Evolutionary conservation across 2,797 vertebrate genomes (phyloP).

Genomic region (Sarcophilus harrisii): DNA sequence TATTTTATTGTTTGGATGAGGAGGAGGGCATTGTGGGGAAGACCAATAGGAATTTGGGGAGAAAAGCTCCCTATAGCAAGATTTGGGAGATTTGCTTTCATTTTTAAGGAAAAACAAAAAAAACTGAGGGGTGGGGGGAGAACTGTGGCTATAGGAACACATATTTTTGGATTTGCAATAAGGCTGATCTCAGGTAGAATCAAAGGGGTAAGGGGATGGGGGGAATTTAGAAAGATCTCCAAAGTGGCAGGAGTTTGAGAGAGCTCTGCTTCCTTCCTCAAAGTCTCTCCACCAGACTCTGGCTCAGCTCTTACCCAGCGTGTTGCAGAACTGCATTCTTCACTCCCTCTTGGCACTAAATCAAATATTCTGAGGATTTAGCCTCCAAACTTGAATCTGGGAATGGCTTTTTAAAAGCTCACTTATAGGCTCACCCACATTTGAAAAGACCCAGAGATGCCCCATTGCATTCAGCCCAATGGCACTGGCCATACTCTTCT

Average conservation of each 20-base stretch:
- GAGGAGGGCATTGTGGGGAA: not conserved
- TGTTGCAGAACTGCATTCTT: not conserved
- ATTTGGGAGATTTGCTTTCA: not conserved
- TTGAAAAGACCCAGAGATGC: conserved; percentile 7
- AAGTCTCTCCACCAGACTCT: not conserved
- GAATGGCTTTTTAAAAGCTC: not conserved
- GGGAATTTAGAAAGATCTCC: not conserved
- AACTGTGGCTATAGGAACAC: not conserved
- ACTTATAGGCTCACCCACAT: not conserved
- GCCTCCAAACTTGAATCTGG: not conserved
- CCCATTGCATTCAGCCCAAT: not conserved
- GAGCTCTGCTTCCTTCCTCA: not conserved
- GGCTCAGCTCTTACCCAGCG: fast-evolving
- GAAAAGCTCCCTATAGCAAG: not conserved
- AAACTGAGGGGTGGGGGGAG: not conserved
- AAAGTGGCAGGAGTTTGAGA: not conserved
- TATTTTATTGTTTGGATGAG: not conserved
- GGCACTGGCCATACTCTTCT: not conserved
- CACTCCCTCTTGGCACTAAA: not conserved
- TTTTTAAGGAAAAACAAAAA: not conserved
- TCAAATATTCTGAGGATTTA: not conserved
- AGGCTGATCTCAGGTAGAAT: not conserved
- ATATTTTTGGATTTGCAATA: not conserved
- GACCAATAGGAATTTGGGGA: not conserved
- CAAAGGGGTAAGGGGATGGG: not conserved